A percentile compares a stretch with the other conserved stretches of the same genome.
These are phyloP conservation scores for Drosophila incognita DNA, from an alignment of 2,888 invertebrate species.

Conservation along the genomic window DNA sequence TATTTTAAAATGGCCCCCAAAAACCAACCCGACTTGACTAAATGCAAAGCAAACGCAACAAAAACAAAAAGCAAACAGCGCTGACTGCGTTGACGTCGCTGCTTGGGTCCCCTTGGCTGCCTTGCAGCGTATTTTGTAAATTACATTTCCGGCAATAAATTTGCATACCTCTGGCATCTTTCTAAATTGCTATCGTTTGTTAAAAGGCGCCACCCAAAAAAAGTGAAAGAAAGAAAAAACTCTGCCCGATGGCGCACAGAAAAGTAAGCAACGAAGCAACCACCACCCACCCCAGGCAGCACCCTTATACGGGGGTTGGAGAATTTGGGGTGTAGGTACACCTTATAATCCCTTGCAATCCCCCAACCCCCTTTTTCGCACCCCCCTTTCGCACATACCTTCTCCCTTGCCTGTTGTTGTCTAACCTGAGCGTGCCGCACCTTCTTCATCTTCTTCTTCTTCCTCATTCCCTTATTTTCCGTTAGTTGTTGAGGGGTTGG, in stretches of 20 bases:
- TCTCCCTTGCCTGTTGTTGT: neutral
- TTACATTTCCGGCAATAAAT: conserved; percentile 85
- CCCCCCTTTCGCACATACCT: neutral
- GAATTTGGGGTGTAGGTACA: conserved; percentile 29
- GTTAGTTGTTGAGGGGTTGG: conserved; percentile 6
- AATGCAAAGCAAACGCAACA: conserved; percentile 21
- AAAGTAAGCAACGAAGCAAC: conserved; percentile 22
- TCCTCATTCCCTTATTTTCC: neutral
- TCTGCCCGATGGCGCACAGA: conserved; percentile 16
- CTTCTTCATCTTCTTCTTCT: conserved; percentile 20
- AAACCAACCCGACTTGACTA: neutral
- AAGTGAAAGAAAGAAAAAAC: conserved; percentile 2
- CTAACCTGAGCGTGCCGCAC: conserved; percentile 42
- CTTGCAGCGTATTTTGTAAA: conserved; percentile 84
- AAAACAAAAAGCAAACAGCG: conserved; percentile 42
- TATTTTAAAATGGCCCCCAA: conserved; percentile 8
- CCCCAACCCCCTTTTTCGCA: neutral
- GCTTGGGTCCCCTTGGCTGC: conserved; percentile 53
- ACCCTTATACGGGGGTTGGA: conserved; percentile 14
- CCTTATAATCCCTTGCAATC: conserved; percentile 59
- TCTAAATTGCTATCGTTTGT: conserved; percentile 84
- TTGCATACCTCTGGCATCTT: conserved; percentile 84
- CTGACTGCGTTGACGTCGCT: conserved; percentile 28
- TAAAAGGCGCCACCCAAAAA: conserved; percentile 68
- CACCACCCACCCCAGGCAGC: conserved; percentile 34